Evolutionary conservation across 1,140 invertebrate genomes (phyloP).

Genomic region (Pissodes strobi): DNA sequence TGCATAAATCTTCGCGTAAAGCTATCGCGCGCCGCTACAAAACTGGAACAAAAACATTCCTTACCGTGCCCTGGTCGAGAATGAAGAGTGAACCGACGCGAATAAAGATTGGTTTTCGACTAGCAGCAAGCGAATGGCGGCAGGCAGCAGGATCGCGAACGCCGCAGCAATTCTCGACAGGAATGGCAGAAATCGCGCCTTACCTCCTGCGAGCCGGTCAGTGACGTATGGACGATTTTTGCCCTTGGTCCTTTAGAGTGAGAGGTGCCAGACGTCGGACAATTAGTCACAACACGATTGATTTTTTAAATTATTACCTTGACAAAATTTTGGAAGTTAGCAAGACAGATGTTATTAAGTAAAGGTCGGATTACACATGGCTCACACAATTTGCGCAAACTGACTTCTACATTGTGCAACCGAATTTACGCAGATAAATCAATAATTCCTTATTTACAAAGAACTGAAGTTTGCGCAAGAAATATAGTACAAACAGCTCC

Average conservation of each 20-base stretch:
- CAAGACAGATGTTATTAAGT: no score
- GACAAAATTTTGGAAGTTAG: no score
- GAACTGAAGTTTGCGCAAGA: no score
- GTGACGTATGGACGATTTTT: conserved; percentile 12
- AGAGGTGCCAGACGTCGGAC: conserved; percentile 4
- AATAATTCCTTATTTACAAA: no score
- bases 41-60: conserved; percentile 31
- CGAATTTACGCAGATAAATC: no score
- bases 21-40: conserved; percentile 19
- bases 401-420: no score
- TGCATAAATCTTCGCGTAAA: conserved; percentile 26
- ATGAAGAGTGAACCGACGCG: conserved; percentile 17
- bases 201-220: conserved; percentile 16
- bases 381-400: no score
- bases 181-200: conserved; percentile 5
- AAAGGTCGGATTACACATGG: no score
- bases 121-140: conserved; percentile 19
- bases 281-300: conserved; percentile 12
- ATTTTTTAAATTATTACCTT: neutral
- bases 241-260: conserved; percentile 15
- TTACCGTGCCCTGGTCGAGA: neutral
- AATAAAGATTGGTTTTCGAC: conserved; percentile 30
- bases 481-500: no score
- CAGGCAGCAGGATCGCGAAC: conserved; percentile 19
- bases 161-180: conserved; percentile 10